These are phyloP conservation scores for Lepidochitona cinerea DNA, from an alignment of 2,888 invertebrate species.

Conservation along the genomic window DNA sequence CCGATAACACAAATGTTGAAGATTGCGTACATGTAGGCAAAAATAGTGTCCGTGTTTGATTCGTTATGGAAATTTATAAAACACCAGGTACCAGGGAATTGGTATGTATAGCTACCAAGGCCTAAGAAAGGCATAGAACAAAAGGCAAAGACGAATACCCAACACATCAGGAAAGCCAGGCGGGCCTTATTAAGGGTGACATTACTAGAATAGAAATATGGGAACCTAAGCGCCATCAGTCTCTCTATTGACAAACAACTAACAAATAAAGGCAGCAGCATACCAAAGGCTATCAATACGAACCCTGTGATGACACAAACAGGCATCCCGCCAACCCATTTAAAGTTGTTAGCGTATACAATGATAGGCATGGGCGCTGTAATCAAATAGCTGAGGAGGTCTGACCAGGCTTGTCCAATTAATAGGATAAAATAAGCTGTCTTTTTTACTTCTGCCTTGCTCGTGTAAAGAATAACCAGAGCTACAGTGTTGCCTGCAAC, in stretches of 20 bases:
- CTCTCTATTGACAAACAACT: slow-evolving; percentile 69
- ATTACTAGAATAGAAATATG: slow-evolving; percentile 62
- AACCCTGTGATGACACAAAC: slow-evolving; percentile 69
- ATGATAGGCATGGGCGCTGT: slow-evolving; percentile 61
- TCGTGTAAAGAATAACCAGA: slow-evolving; percentile 61
- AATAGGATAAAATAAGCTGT: slow-evolving; percentile 67
- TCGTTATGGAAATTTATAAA: slow-evolving; percentile 66
- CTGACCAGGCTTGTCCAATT: slow-evolving; percentile 67
- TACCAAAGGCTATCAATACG: slow-evolving; percentile 66
- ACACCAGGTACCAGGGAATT: slow-evolving; percentile 70
- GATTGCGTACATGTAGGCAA: slow-evolving; percentile 58
- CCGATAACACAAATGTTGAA: slow-evolving; percentile 55
- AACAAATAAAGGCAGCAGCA: slow-evolving; percentile 68
- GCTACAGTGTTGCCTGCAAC: slow-evolving; percentile 68
- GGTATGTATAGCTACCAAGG: slow-evolving; percentile 64
- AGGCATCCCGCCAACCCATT: slow-evolving; percentile 63
- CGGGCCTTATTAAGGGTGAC: slow-evolving; percentile 56
- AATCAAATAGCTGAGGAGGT: slow-evolving; percentile 66
- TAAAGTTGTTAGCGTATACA: slow-evolving; percentile 59
- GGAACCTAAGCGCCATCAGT: slow-evolving; percentile 62
- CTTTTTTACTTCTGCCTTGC: slow-evolving; percentile 53
- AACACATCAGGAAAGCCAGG: slow-evolving; percentile 43
- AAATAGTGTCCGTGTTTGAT: slow-evolving; percentile 43
- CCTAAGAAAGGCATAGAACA: slow-evolving; percentile 65
- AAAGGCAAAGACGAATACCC: slow-evolving; percentile 53